Conservation (phyloP, 2,113 vertebrate species). For the Ornithorhynchus anatinus region DNA sequence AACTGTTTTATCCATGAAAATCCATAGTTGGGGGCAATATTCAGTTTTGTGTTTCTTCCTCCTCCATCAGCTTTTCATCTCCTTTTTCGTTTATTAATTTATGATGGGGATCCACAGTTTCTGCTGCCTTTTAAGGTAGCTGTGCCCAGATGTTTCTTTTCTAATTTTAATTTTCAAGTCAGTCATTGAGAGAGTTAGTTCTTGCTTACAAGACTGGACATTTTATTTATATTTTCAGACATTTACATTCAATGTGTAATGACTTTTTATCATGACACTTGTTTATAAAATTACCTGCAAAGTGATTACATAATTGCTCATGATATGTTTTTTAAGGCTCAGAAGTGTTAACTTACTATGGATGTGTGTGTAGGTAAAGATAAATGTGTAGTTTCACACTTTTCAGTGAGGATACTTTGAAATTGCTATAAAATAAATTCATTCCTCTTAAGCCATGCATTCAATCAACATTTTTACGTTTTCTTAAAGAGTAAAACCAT, state of each 20-base stretch:
- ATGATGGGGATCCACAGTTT: neutral
- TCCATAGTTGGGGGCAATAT: too few species aligned
- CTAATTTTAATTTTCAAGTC: slow-evolving; percentile 18
- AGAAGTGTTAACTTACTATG: neutral
- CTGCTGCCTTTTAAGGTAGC: neutral
- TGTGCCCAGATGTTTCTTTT: slow-evolving; percentile 23
- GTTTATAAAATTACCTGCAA: slow-evolving; percentile 28
- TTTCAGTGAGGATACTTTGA: neutral
- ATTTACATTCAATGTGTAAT: slow-evolving; percentile 24
- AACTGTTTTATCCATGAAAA: neutral
- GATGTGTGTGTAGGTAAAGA: neutral
- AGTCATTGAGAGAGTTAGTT: slow-evolving; percentile 32
- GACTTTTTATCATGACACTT: slow-evolving; percentile 1
- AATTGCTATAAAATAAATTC: neutral
- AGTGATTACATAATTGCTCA: neutral
- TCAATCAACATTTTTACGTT: neutral
- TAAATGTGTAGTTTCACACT: neutral
- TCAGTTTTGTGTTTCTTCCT: neutral
- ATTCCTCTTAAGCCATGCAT: neutral
- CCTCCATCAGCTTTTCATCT: neutral
- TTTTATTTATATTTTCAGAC: slow-evolving; percentile 44
- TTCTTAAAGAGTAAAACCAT: neutral
- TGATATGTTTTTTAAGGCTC: neutral
- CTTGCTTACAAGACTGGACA: slow-evolving; percentile 10
- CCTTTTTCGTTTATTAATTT: neutral